Base-by-base conservation (phyloP, 2,888 invertebrate genomes). In the Axea sp. region DNA sequence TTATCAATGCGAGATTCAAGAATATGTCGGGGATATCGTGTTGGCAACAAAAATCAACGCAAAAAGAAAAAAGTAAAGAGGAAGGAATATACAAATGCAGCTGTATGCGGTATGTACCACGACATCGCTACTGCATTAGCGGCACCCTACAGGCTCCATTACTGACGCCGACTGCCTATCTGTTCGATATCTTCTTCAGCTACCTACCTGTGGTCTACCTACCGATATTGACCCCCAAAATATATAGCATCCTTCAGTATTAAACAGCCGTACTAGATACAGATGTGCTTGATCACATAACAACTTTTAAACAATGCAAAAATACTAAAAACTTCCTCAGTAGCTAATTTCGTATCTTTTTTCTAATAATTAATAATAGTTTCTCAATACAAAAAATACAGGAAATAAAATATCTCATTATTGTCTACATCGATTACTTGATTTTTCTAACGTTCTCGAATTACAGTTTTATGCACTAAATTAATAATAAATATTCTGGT, bases 71-170 rank as follows among this genome's bases (percentile, higher is more conserved):
- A 57, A 53, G 47, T 37, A 43, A 73, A 24, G 30, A 15, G 22
- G 1, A 12, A 14, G 24, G 33, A 35, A 73, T 78, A 78, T 78
- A 78, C 80, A 80, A 78, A 79, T 78, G 80, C 78, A 51, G 37
- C 51, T 51, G 73, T 49, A 53, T 53, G 72, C 62, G 80, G 74
- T 64, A 73, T 30, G 74, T 65, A 77, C 76, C 76, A 77, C 80
- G 86, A 87, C 87, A 87, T 87, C 85, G 87, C 87, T 87, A 87
- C 87, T 87, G 87, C 87, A 87, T 87, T 87, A 87, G 87, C 86
- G 86, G 86, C 85, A 83, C 82, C 85, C 85, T 81, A 83, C 86
- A 80, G 86, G 84, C 84, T 87, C 86, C 87, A 86, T 87, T 86
- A 86, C 86, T 80, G 57, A 59, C 75, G 82, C 80, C 78, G 78